Evolutionary conservation across 2,888 invertebrate genomes (phyloP).

Genomic region (Maniola hyperantus): DNA sequence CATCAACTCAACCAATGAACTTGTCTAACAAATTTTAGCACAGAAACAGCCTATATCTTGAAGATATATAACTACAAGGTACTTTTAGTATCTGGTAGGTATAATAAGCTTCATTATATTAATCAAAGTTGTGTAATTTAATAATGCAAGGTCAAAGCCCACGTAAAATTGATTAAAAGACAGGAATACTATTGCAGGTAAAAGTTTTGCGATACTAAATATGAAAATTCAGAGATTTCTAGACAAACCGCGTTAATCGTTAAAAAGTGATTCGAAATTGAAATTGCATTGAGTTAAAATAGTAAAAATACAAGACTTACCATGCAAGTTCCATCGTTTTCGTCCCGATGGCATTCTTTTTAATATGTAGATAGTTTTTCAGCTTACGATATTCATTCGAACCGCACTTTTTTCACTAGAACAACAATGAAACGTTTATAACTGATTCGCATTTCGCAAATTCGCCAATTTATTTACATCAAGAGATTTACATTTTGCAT

Average conservation of each 20-base stretch:
- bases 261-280: background rate
- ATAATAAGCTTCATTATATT: background rate
- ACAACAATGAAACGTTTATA: background rate
- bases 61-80: no score
- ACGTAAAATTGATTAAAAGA: slow-evolving; percentile 4
- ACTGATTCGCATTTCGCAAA: background rate
- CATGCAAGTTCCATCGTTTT: slow-evolving; percentile 90
- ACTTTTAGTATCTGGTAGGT: no score
- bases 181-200: background rate
- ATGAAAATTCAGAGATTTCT: background rate
- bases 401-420: slow-evolving; percentile 1
- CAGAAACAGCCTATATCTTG: no score
- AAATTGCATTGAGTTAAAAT: no score
- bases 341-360: slow-evolving; percentile 83
- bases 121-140: slow-evolving; percentile 7
- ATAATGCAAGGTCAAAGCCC: slow-evolving; percentile 23
- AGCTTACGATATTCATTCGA: slow-evolving; percentile 3
- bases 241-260: background rate
- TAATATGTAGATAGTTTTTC: background rate
- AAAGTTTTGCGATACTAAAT: background rate
- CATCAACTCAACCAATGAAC: no score
- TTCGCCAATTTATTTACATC: background rate
- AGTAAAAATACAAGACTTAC: slow-evolving; percentile 69
- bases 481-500: slow-evolving; percentile 8
- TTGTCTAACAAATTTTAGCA: no score